A percentile compares a stretch with the other conserved stretches of the same genome.
Conservation (phyloP, 2,797 vertebrate species). For the Hemitrygon akajei region DNA sequence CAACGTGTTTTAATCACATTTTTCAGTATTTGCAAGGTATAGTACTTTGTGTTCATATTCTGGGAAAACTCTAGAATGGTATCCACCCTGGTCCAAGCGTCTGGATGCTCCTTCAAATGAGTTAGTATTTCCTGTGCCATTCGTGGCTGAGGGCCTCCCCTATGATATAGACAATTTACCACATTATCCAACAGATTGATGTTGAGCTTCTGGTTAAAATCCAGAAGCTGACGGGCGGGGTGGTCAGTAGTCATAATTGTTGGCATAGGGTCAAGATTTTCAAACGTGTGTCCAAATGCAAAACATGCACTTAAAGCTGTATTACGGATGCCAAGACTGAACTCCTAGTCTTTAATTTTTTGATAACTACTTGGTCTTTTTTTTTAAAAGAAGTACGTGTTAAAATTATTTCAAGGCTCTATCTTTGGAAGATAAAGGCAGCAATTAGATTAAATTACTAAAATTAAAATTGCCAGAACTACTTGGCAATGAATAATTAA, state of each 20-base stretch:
- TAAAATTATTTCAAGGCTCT: neutral
- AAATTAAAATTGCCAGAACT: neutral
- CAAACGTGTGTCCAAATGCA: neutral
- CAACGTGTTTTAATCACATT: too few relatives aligned
- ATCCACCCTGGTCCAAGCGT: conserved; percentile 95
- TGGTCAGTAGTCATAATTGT: conserved; percentile 99
- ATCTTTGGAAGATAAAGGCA: neutral
- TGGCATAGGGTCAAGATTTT: conserved; percentile 82
- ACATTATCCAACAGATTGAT: conserved; percentile 95
- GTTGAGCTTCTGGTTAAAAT: conserved; percentile 97
- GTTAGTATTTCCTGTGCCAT: conserved; percentile 96
- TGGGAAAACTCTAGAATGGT: conserved; percentile 98
- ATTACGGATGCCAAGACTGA: neutral
- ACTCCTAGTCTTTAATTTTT: neutral
- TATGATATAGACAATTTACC: conserved; percentile 96
- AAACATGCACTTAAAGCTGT: neutral
- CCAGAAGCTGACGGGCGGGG: conserved; percentile 96
- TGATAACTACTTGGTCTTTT: neutral
- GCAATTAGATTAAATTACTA: neutral
- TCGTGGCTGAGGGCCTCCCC: conserved; percentile 94
- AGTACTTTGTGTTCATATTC: conserved; percentile 99
- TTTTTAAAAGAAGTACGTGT: neutral
- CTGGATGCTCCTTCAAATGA: conserved; percentile 93
- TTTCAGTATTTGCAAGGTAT: too few relatives aligned
- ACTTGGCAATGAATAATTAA: neutral